Percentiles rank a stretch among this genome's conserved stretches.
Evolutionary conservation across 2,888 invertebrate species (phyloP).

Genomic region (Andrena praecox): DNA sequence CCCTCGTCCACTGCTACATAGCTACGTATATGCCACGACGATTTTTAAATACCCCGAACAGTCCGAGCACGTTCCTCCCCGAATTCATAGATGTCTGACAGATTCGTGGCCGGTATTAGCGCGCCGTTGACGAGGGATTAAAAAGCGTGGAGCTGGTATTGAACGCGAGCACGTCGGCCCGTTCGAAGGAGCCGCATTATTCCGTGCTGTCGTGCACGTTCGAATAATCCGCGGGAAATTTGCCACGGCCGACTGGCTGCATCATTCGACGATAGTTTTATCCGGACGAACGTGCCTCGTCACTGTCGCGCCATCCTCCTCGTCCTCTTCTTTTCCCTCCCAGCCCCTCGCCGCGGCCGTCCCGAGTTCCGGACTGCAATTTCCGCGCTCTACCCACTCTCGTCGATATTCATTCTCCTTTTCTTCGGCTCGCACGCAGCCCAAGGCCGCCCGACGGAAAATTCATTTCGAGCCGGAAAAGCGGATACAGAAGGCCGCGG

Average conservation of each 20-base stretch:
- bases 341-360: background rate
- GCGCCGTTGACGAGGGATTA: background rate
- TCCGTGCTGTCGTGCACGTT: slow-evolving; percentile 49
- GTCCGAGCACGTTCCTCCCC: no score
- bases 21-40: no score
- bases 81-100: background rate
- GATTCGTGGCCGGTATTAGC: slow-evolving; percentile 8
- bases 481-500: slow-evolving; percentile 13
- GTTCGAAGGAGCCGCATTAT: slow-evolving; percentile 46
- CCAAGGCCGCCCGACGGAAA: slow-evolving; percentile 55
- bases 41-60: no score
- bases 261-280: slow-evolving; percentile 63
- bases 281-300: slow-evolving; percentile 59
- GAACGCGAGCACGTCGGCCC: background rate
- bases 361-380: slow-evolving; percentile 43
- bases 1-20: no score
- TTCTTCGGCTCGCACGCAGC: slow-evolving; percentile 57
- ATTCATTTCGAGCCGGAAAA: slow-evolving; percentile 63
- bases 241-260: slow-evolving; percentile 54
- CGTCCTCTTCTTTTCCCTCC: slow-evolving; percentile 5
- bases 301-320: slow-evolving; percentile 54
- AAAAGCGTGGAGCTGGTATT: slow-evolving; percentile 14
- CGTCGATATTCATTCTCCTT: slow-evolving; percentile 71
- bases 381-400: slow-evolving; percentile 58
- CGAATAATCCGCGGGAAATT: slow-evolving; percentile 60